A percentile compares a stretch with the other conserved stretches of the same genome.
These are phyloP conservation scores for Lerista edwardsae DNA, from an alignment of 2,797 vertebrate species.

Conservation along the genomic window DNA sequence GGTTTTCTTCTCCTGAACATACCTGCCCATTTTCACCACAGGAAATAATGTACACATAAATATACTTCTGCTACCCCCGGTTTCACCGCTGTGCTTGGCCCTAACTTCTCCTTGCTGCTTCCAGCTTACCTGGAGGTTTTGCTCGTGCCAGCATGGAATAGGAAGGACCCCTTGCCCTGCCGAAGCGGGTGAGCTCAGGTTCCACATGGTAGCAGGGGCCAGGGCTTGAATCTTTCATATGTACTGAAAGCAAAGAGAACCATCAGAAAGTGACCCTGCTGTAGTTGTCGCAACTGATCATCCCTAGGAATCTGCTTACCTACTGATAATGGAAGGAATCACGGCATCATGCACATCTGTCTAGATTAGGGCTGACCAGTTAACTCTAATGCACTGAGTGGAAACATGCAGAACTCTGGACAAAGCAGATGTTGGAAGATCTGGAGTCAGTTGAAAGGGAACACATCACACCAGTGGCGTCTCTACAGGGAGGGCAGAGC, in stretches of 20 bases:
- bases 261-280: neutral
- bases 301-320: neutral
- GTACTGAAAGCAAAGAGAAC: slow-evolving; percentile 65
- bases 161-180: slow-evolving; percentile 82
- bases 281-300: no score
- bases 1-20: no score
- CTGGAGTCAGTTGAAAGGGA: no score
- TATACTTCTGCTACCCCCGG: no score
- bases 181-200: slow-evolving; percentile 85
- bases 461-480: no score
- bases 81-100: neutral
- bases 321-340: neutral
- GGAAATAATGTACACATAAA: neutral
- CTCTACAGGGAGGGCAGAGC: no score
- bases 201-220: slow-evolving; percentile 88
- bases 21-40: neutral
- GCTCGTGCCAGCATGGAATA: slow-evolving; percentile 86
- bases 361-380: neutral
- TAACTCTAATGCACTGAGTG: neutral
- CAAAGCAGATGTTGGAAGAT: neutral
- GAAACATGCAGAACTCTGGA: neutral
- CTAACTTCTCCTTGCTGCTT: no score
- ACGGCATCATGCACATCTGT: neutral
- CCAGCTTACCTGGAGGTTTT: slow-evolving; percentile 62
- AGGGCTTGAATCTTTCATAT: slow-evolving; percentile 83